phyloP scores from a whole-genome alignment of 2,888 invertebrate genomes.

The Spilarctia lutea region DNA sequence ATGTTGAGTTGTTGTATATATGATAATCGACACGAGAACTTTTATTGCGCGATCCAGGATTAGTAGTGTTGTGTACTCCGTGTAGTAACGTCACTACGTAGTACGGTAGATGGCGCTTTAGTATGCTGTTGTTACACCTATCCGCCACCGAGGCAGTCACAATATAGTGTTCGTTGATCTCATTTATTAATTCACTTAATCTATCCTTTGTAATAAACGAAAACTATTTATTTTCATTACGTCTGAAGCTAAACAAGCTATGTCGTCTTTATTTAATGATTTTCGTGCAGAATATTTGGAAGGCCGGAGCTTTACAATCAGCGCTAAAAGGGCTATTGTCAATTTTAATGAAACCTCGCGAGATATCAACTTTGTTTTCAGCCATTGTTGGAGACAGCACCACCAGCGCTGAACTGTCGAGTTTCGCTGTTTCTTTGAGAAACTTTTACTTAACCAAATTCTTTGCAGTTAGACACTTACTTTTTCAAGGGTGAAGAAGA shows the following conservation, averaged over 20 bases:
- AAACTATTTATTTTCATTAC: slow-evolving; percentile 38
- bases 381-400: slow-evolving; percentile 36
- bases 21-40: no score
- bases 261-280: slow-evolving; percentile 48
- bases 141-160: no score
- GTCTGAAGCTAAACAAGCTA: slow-evolving; percentile 44
- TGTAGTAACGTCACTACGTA: no score
- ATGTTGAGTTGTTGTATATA: no score
- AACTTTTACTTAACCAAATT: slow-evolving; percentile 47
- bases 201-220: slow-evolving; percentile 24
- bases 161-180: slow-evolving; percentile 21
- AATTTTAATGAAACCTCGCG: slow-evolving; percentile 58
- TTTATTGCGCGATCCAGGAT: no score
- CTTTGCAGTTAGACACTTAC: slow-evolving; percentile 33
- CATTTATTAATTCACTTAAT: slow-evolving; percentile 32
- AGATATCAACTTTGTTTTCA: slow-evolving; percentile 58
- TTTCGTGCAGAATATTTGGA: slow-evolving; percentile 43
- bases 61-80: no score
- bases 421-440: slow-evolving; percentile 28
- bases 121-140: no score
- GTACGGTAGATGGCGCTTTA: no score
- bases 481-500: slow-evolving; percentile 24
- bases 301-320: slow-evolving; percentile 47
- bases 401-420: slow-evolving; percentile 23
- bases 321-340: slow-evolving; percentile 58